Base-by-base conservation (phyloP, 2,113 vertebrate species). In the Speoplatyrhinus poulsoni region DNA sequence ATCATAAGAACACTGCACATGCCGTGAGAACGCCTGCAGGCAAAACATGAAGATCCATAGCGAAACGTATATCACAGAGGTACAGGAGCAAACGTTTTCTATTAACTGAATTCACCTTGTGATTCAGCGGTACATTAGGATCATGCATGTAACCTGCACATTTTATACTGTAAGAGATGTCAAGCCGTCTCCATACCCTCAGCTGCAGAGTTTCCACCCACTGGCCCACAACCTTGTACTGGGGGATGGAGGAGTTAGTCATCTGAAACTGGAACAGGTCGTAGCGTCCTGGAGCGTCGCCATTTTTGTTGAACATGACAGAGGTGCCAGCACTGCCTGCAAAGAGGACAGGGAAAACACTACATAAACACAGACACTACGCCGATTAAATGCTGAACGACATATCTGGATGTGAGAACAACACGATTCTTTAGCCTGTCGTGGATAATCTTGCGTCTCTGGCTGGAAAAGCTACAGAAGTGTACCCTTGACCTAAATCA, bases 201-300 rank as follows among this genome's bases (percentile, higher is more conserved):
- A 92, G 89, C 68, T 92, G 91, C 3, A 92, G 91, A 12, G 48
- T 77, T 69, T 92, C 91, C 82, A 90, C 86, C 91, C 91, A 92
- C 71, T 91, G 89, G 77, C 91, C 91, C 1, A 92, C 83, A 67
- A 59, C 64, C 69, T 76, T 88, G 55, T 92, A 92, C 79, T 91
- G 86, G 5, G 85, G 81, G 32, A 50, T 73, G 53, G 88, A 90
- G 46, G 85, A 87, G 78, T 90, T 89, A 83, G 74, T 88, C 85
- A 83, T 76, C 86, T 92, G 91, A 73, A 89, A 90, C 90, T 92
- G 91, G 90, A 91, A 92, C 82, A 92, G 83, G 86, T 92, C 91
- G 46, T 92, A 92, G 65, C 91, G 91, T 79, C 91, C 91, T 1
- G 91, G 90, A 72, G 91, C 90, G 46, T 92, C 91, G 1, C 91